phyloP scores from a whole-genome alignment of 2,797 vertebrate genomes.

The Mormyrops boulengeri region DNA sequence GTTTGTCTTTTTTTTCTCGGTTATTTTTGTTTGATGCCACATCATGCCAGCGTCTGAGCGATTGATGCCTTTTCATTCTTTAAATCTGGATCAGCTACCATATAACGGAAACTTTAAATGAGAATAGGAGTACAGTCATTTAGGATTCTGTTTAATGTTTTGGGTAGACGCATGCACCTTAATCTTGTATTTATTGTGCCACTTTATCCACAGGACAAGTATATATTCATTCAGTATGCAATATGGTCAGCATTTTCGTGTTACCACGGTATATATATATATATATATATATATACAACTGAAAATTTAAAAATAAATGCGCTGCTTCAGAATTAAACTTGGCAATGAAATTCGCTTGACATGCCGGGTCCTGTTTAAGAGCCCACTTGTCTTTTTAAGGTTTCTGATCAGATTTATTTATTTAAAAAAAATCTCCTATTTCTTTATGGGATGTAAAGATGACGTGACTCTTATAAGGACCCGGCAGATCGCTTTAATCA shows the following conservation, averaged over 20 bases:
- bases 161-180: not conserved
- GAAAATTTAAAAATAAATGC: not conserved
- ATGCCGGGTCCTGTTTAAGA: not conserved
- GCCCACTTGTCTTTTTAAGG: not conserved
- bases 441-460: not conserved
- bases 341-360: not conserved
- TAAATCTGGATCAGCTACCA: not conserved
- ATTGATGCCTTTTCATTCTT: not conserved
- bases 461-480: not conserved
- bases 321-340: not conserved
- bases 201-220: not conserved
- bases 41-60: conserved; percentile 9
- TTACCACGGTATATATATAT: not conserved
- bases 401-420: not conserved
- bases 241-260: not conserved
- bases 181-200: not conserved
- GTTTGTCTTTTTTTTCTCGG: not conserved
- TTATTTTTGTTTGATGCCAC: conserved; percentile 1
- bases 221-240: not conserved
- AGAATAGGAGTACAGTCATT: not conserved
- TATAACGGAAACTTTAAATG: not conserved
- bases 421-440: not conserved
- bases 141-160: not conserved
- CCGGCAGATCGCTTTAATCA: not conserved
- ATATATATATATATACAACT: not conserved